These are phyloP conservation scores for Malthinus seriepunctatus DNA, from an alignment of 2,888 invertebrate species.

Conservation along the genomic window DNA sequence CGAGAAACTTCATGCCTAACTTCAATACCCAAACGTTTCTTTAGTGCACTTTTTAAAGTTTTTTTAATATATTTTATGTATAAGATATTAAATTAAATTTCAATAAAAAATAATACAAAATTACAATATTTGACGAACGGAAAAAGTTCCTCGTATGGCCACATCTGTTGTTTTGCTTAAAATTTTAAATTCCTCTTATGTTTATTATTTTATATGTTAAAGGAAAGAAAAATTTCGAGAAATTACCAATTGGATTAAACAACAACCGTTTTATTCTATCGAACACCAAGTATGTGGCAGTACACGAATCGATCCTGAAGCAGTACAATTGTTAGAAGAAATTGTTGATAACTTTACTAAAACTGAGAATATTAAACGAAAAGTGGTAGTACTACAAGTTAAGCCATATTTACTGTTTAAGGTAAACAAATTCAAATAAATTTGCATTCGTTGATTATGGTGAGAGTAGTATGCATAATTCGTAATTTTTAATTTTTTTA, in stretches of 20 bases:
- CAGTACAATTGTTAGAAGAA: slow-evolving; percentile 60
- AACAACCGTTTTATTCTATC: slow-evolving; percentile 65
- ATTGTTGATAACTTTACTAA: slow-evolving; percentile 49
- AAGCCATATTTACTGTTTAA: slow-evolving; percentile 78
- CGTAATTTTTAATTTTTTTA: slow-evolving; percentile 43
- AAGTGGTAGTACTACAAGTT: slow-evolving; percentile 68
- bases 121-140: too few relatives aligned
- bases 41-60: too few relatives aligned
- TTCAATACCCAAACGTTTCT: too few relatives aligned
- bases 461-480: too few relatives aligned
- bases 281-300: slow-evolving; percentile 72
- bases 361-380: slow-evolving; percentile 25
- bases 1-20: too few relatives aligned
- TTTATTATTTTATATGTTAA: slow-evolving; percentile 26
- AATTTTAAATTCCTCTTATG: too few relatives aligned
- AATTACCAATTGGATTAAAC: slow-evolving; percentile 69
- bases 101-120: too few relatives aligned
- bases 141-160: too few relatives aligned
- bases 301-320: slow-evolving; percentile 70
- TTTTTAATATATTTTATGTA: too few relatives aligned
- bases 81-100: too few relatives aligned
- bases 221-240: slow-evolving; percentile 59
- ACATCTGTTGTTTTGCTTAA: too few relatives aligned
- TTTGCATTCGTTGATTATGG: too few relatives aligned
- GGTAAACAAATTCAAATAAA: slow-evolving; percentile 52